phyloP scores from a whole-genome alignment of 2,113 vertebrate genomes.

The Myxocyprinus asiaticus region DNA sequence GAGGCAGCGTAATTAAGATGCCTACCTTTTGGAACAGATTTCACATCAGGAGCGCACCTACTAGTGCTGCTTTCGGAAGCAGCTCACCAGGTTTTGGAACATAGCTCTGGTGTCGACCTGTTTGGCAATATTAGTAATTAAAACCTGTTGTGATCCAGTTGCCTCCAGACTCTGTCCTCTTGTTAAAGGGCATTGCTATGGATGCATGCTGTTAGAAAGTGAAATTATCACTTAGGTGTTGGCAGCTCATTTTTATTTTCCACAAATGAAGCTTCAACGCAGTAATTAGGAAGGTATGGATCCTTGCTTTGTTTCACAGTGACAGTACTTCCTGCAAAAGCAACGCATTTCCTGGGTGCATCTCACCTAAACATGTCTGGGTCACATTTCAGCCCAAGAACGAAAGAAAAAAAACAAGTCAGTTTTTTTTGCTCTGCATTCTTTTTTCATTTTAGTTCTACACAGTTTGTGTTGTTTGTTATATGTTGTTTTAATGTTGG shows the following conservation, averaged over 20 bases:
- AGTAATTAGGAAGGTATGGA: conserved; percentile 50
- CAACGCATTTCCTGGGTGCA: not conserved
- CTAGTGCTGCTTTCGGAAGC: too few species aligned
- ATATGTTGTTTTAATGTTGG: too few species aligned
- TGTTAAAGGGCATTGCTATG: conserved; percentile 44
- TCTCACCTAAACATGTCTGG: not conserved
- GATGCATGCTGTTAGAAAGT: conserved; percentile 38
- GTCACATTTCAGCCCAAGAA: too few species aligned
- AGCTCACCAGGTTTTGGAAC: too few species aligned
- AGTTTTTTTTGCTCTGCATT: too few species aligned
- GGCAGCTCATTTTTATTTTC: conserved; percentile 37
- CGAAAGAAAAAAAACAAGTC: too few species aligned
- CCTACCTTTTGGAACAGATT: too few species aligned
- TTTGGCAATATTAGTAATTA: conserved; percentile 25
- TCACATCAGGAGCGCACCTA: too few species aligned
- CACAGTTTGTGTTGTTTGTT: too few species aligned
- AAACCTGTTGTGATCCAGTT: conserved; percentile 20
- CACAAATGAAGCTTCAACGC: conserved; percentile 33
- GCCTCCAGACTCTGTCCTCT: conserved; percentile 13
- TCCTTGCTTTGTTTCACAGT: conserved; percentile 4
- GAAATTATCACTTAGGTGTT: conserved; percentile 43
- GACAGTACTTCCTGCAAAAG: not conserved
- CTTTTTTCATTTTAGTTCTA: too few species aligned
- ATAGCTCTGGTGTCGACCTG: too few species aligned
- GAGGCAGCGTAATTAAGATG: too few species aligned